Evolutionary conservation across 2,797 vertebrate genomes (phyloP), one percentile per base, ranked within the genome.

Genomic region (Helostoma temminkii): DNA sequence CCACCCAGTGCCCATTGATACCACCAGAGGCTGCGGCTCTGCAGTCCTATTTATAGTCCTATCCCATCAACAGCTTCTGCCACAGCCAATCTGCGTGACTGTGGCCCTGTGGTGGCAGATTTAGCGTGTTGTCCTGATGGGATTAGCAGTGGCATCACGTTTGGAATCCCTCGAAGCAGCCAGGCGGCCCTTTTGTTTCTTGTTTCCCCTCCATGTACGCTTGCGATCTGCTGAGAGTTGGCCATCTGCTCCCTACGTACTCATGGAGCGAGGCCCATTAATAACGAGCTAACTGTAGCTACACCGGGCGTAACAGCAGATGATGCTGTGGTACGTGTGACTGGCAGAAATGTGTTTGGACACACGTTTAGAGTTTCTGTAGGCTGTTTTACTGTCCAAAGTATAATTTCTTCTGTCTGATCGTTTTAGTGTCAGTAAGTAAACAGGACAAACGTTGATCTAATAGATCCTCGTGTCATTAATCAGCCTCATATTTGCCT

Each of bases 71-170:
- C 41, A 46, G 81, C 76, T 66, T 47, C 88, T 91, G 89, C 85
- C 89, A 91, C 21, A 60, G 78, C 67, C 82, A 21, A 91, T 93
- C 90, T 90, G 74, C 39, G 67, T 92, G 90, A 91, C 70, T 74
- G 57, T 9, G 69, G 84, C 81, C 89, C 68, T 28, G 59, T 58
- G 81, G 88, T 80, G 15, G 69, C 74, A 26, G 78, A 80, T 83
- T 88, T 83, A 70, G 74, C 85, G 50, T 71, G 71, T 73, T 76
- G 70, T 84, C 84, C 83, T 92, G 87, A 93, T 66, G 73, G 78
- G 84, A 93, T 90, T 85, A 77, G 75, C 75, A 79, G 76, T 90
- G 93, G 91, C 89, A 88, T 89, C 84, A 87, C 70, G 68, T 90
- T 89, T 82, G 86, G 82, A 89, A 77, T 90, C 83, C 86, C 89